A percentile compares a stretch with the other conserved stretches of the same genome.
Evolutionary conservation across 2,113 vertebrate genomes (phyloP).

Genomic region (Oryctolagus cuniculus): DNA sequence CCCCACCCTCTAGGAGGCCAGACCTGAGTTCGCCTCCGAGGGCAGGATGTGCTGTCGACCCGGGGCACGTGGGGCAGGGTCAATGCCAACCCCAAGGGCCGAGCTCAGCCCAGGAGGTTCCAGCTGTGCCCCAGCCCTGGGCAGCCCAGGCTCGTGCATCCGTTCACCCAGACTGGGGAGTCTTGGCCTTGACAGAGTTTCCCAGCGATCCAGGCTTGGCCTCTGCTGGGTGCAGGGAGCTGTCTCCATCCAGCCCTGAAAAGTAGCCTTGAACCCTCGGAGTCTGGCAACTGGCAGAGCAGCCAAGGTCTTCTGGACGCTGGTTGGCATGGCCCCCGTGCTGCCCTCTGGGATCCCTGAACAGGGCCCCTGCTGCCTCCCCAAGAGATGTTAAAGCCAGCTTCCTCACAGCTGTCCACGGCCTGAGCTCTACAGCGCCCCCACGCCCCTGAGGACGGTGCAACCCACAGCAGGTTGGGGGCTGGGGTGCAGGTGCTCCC

Average conservation of each 20-base stretch:
- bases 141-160: rapidly evolving
- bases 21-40: neutral
- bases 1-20: neutral
- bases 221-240: neutral
- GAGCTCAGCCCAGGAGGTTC: neutral
- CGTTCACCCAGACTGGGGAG: neutral
- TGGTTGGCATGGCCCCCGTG: neutral
- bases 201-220: neutral
- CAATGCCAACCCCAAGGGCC: neutral
- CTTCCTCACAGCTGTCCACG: neutral
- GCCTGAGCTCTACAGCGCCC: neutral
- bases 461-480: rapidly evolving
- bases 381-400: neutral
- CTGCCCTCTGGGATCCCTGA: neutral
- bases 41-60: neutral
- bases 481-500: too few relatives aligned
- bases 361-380: neutral
- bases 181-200: neutral
- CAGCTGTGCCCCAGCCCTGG: neutral
- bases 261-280: too few relatives aligned
- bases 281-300: too few relatives aligned
- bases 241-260: neutral
- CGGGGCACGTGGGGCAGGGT: rapidly evolving
- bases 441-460: rapidly evolving
- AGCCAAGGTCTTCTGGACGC: neutral